These are phyloP conservation scores for Isichthys henryi DNA, from an alignment of 2,113 vertebrate genomes.

Conservation along the genomic window DNA sequence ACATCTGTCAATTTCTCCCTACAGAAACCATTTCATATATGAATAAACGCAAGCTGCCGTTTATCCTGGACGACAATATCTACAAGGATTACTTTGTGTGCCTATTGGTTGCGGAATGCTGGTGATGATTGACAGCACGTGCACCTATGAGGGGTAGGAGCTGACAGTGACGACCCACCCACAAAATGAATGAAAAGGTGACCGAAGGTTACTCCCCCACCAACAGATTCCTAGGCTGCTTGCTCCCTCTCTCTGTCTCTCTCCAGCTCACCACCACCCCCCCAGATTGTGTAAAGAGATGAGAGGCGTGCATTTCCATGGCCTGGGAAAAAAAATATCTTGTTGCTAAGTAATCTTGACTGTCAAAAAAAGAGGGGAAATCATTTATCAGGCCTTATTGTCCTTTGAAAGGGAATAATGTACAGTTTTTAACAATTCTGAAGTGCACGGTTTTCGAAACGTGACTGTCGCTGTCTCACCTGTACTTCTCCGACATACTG, in stretches of 20 bases:
- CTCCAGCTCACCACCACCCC: not conserved
- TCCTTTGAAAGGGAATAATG: not conserved
- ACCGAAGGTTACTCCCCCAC: not conserved
- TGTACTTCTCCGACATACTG: not conserved
- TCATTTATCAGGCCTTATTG: not conserved
- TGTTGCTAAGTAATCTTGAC: constrained; percentile 9
- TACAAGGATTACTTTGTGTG: not conserved
- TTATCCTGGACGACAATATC: not conserved
- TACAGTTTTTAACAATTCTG: not conserved
- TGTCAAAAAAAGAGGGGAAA: not conserved
- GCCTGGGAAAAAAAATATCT: not conserved
- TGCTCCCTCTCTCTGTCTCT: not conserved
- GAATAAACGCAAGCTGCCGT: not conserved
- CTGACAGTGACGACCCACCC: not conserved
- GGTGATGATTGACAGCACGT: not conserved
- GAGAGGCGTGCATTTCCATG: not conserved
- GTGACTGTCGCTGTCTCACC: not conserved
- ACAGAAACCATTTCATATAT: not conserved
- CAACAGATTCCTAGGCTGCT: not conserved
- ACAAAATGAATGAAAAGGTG: not conserved
- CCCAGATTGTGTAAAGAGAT: not conserved
- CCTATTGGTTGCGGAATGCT: not conserved
- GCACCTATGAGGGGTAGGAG: not conserved
- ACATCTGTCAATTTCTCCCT: not conserved
- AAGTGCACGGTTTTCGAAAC: not conserved